Evolutionary conservation across 2,797 vertebrate species (phyloP).

Genomic region (Ctenochaetus hawaiiensis): DNA sequence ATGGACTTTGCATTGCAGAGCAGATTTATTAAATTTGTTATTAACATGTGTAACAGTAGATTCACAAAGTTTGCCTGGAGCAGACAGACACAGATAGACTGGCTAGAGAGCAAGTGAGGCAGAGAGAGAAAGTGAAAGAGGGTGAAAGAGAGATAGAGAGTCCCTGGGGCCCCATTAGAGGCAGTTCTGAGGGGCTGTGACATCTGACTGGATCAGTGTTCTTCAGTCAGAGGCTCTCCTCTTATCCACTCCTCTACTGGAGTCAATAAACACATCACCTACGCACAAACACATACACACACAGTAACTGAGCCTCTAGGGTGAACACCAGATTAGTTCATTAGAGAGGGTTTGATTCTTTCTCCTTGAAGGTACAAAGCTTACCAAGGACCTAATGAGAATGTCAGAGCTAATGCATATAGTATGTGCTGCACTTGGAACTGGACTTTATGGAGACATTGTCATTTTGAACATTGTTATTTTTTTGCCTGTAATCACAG

Average conservation of each 20-base stretch:
- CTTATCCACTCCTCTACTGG: conserved; percentile 83
- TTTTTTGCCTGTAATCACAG: conserved; percentile 15
- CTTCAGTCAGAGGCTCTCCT: conserved; percentile 80
- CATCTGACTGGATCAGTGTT: conserved; percentile 87
- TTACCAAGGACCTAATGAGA: conserved; percentile 67
- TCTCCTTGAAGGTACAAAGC: conserved; percentile 70
- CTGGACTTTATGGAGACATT: conserved; percentile 30
- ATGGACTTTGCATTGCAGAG: conserved; percentile 4
- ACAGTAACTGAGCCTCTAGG: conserved; percentile 73
- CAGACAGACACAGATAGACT: conserved; percentile 50
- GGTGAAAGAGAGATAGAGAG: conserved; percentile 68
- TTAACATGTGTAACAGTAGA: conserved; percentile 33
- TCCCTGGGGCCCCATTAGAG: conserved; percentile 84
- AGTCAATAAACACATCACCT: conserved; percentile 87
- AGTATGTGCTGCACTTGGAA: conserved; percentile 40
- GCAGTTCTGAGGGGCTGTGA: conserved; percentile 84
- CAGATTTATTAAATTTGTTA: conserved; percentile 25
- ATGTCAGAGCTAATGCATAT: conserved; percentile 54
- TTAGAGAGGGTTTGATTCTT: conserved; percentile 75
- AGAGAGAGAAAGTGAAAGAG: conserved; percentile 63
- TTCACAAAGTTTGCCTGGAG: conserved; percentile 37
- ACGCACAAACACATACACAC: conserved; percentile 73
- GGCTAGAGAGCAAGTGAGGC: conserved; percentile 56
- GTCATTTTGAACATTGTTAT: conserved; percentile 28
- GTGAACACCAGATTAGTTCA: conserved; percentile 80